phyloP scores from a whole-genome alignment of 2,797 vertebrate species.

The Sebastiscus tertius region DNA sequence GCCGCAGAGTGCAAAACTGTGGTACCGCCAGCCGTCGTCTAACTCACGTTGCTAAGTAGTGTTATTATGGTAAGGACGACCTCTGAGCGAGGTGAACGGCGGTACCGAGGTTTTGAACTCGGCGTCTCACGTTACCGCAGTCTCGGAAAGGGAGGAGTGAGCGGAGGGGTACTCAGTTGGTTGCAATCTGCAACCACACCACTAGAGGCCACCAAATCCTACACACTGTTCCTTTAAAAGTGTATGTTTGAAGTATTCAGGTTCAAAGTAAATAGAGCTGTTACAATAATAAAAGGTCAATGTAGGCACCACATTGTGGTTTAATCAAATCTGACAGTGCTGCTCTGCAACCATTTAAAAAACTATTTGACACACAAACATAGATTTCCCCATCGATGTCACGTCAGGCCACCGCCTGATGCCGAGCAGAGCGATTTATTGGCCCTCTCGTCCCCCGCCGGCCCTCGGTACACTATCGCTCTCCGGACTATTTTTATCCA shows the following conservation, averaged over 20 bases:
- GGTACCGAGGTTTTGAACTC: too few species aligned
- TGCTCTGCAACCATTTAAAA: not conserved
- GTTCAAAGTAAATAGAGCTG: not conserved
- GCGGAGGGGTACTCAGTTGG: not conserved
- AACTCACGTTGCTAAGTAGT: too few species aligned
- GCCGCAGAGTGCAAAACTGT: too few species aligned
- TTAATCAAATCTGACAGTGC: not conserved
- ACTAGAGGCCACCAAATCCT: not conserved
- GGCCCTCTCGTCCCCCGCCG: slow-evolving; percentile 20
- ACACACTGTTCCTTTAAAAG: not conserved
- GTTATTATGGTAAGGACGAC: too few species aligned
- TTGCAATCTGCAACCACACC: not conserved
- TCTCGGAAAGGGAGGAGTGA: not conserved
- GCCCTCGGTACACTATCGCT: not conserved
- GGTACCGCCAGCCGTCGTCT: too few species aligned
- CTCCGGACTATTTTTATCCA: slow-evolving; percentile 52
- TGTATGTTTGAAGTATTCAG: not conserved
- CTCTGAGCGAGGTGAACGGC: not conserved
- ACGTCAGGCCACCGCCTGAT: slow-evolving; percentile 3
- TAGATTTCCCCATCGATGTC: slow-evolving; percentile 14
- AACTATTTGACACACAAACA: slow-evolving; percentile 38
- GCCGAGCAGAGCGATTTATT: slow-evolving; percentile 21
- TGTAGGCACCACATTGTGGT: not conserved
- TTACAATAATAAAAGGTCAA: not conserved
- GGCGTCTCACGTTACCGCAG: not conserved